Conservation (phyloP, 1,140 invertebrate species). For the Drosophila albomicans region DNA sequence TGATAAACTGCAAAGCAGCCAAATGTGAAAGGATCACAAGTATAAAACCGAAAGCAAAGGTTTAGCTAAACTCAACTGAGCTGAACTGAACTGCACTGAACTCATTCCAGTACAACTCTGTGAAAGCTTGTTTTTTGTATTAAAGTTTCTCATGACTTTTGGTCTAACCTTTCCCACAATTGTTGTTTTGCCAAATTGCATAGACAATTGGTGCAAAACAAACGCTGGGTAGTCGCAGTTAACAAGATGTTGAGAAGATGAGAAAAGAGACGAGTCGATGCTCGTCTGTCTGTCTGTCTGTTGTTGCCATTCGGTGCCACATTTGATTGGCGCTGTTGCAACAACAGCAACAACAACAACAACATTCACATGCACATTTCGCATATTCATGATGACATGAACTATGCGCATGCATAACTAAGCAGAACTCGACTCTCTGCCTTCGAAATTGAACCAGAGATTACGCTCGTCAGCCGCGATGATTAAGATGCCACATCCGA, state of each 20-base stretch:
- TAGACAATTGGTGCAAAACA: slow-evolving; percentile 67
- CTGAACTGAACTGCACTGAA: background rate
- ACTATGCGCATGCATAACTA: slow-evolving; percentile 76
- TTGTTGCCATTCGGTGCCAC: slow-evolving; percentile 28
- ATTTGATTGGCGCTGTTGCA: slow-evolving; percentile 65
- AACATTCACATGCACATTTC: slow-evolving; percentile 25
- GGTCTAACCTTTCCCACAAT: slow-evolving; percentile 79
- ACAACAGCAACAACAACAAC: background rate
- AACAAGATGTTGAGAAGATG: slow-evolving; percentile 12
- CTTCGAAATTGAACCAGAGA: slow-evolving; percentile 22
- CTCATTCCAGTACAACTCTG: slow-evolving; percentile 22
- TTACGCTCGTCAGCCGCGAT: slow-evolving; percentile 19
- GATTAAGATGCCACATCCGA: slow-evolving; percentile 35
- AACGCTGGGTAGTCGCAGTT: slow-evolving; percentile 14
- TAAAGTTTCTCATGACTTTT: slow-evolving; percentile 77
- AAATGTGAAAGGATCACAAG: slow-evolving; percentile 65
- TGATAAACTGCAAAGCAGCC: slow-evolving; percentile 43
- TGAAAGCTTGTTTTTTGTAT: slow-evolving; percentile 41
- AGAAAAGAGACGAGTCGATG: background rate
- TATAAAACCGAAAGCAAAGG: slow-evolving; percentile 1
- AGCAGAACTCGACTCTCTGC: slow-evolving; percentile 36
- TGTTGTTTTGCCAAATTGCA: slow-evolving; percentile 68
- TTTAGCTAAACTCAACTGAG: background rate
- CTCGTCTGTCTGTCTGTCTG: background rate
- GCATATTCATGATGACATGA: slow-evolving; percentile 74